These are phyloP conservation scores for Smutsia temminckii DNA, from an alignment of 2,797 vertebrate genomes.

Conservation along the genomic window DNA sequence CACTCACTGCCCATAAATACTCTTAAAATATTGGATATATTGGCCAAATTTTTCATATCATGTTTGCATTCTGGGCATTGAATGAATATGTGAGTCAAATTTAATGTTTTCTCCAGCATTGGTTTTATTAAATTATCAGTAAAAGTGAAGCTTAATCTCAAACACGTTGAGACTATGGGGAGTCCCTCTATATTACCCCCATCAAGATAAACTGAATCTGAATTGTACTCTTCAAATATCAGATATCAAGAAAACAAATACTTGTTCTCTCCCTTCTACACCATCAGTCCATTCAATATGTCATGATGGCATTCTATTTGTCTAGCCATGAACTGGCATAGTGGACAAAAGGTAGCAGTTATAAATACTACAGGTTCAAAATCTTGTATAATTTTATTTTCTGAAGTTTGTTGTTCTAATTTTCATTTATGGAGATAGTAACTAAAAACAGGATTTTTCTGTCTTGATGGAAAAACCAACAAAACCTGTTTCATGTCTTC, in stretches of 20 bases:
- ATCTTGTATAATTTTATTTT: background rate
- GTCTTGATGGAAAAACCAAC: background rate
- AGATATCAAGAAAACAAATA: background rate
- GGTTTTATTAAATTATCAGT: background rate
- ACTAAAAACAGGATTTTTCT: background rate
- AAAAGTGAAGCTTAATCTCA: background rate
- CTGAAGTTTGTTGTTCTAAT: background rate
- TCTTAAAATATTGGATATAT: background rate
- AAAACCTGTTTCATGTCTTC: background rate
- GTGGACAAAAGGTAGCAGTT: background rate
- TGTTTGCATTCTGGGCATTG: background rate
- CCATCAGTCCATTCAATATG: background rate
- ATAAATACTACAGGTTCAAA: background rate
- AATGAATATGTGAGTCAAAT: background rate
- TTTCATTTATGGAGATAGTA: background rate
- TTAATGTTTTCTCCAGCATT: background rate
- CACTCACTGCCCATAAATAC: background rate
- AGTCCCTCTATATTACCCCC: background rate
- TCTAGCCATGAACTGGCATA: background rate
- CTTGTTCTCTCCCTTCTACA: background rate
- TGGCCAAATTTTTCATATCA: background rate
- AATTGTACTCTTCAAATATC: background rate
- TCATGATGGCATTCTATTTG: background rate
- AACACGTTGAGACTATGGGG: background rate
- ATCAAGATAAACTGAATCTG: background rate